Percentiles rank a stretch among this genome's conserved stretches.
These are phyloP conservation scores for Drosophila albomicans DNA, from an alignment of 1,140 invertebrate species.

Conservation along the genomic window DNA sequence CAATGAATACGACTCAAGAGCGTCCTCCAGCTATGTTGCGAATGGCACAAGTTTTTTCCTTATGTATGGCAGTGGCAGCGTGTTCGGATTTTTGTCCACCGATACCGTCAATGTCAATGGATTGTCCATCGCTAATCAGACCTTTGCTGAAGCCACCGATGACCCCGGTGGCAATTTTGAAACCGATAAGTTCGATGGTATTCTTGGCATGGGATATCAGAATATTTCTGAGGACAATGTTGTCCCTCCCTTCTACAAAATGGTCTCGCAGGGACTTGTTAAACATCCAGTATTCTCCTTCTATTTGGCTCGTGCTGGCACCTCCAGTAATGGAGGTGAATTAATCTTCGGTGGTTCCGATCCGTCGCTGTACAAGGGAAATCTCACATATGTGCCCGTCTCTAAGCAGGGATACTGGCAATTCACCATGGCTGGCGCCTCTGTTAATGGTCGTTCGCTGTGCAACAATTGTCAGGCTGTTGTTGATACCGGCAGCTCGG, in stretches of 20 bases:
- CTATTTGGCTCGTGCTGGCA: constrained; percentile 91
- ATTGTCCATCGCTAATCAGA: constrained; percentile 91
- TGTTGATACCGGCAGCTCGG: constrained; percentile 91
- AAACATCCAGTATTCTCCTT: constrained; percentile 96
- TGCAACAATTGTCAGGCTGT: constrained; percentile 88
- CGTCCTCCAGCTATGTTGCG: constrained; percentile 91
- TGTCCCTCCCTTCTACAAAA: constrained; percentile 96
- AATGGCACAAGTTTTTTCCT: constrained; percentile 97
- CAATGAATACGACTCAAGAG: constrained; percentile 92
- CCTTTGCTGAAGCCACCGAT: constrained; percentile 97
- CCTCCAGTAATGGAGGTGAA: constrained; percentile 64
- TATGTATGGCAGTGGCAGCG: constrained; percentile 96
- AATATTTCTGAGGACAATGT: constrained; percentile 95
- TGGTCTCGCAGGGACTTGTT: constrained; percentile 94
- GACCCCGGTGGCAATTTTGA: constrained; percentile 89
- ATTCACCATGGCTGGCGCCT: constrained; percentile 69
- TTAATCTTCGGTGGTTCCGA: constrained; percentile 80
- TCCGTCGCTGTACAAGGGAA: constrained; percentile 56
- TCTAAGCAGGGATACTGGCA: constrained; percentile 82
- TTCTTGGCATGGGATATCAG: constrained; percentile 95
- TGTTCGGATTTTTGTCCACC: constrained; percentile 96
- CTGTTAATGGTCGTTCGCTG: constrained; percentile 59
- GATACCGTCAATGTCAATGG: constrained; percentile 92
- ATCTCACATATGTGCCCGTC: constrained; percentile 77
- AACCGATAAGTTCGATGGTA: constrained; percentile 93